A percentile compares a stretch with the other conserved stretches of the same genome.
These are phyloP conservation scores for Argyresthia albistria DNA, from an alignment of 2,888 invertebrate species.

Conservation along the genomic window DNA sequence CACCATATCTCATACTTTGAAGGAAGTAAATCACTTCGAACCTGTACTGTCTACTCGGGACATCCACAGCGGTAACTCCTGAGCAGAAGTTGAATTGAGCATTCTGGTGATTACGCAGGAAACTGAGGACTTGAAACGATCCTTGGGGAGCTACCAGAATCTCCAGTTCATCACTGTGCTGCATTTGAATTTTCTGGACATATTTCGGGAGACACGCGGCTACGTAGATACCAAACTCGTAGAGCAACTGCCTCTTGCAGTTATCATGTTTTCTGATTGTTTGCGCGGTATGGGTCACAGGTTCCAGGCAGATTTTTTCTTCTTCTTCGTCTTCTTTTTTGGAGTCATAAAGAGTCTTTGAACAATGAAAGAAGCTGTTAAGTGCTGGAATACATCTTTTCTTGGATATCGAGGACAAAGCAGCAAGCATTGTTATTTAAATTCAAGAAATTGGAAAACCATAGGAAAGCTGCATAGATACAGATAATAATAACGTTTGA, in stretches of 20 bases:
- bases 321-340: too few species aligned
- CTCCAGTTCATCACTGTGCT: slow-evolving; percentile 49
- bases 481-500: too few species aligned
- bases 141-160: slow-evolving; percentile 50
- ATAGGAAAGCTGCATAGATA: too few species aligned
- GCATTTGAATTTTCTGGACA: slow-evolving; percentile 53
- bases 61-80: slow-evolving; percentile 46
- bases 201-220: slow-evolving; percentile 55
- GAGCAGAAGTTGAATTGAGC: slow-evolving; percentile 47
- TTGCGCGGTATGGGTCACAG: slow-evolving; percentile 27
- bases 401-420: too few species aligned
- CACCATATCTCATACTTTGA: slow-evolving; percentile 37
- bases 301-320: slow-evolving; percentile 29
- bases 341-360: too few species aligned
- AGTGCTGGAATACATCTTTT: too few species aligned
- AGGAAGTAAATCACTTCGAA: slow-evolving; percentile 51
- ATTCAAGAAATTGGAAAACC: too few species aligned
- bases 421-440: too few species aligned
- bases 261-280: slow-evolving; percentile 47
- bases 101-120: slow-evolving; percentile 46
- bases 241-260: slow-evolving; percentile 34
- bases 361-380: too few species aligned
- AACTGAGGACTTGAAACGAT: slow-evolving; percentile 37
- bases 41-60: slow-evolving; percentile 43
- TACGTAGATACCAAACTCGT: slow-evolving; percentile 55